phyloP scores from a whole-genome alignment of 1,140 invertebrate species.

The Apis mellifera region DNA sequence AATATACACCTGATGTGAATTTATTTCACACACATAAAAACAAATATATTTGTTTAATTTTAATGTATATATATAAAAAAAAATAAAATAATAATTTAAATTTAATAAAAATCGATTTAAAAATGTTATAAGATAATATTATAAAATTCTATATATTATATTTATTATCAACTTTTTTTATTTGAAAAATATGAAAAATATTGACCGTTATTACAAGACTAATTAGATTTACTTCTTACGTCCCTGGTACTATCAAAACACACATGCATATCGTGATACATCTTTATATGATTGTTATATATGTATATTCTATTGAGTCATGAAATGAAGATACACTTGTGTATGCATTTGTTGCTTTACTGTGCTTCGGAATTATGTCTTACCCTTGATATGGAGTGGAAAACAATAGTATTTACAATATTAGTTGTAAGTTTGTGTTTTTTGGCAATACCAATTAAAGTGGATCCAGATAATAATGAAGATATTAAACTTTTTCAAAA shows the following conservation, averaged over 20 bases:
- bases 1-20: no score
- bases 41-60: not conserved
- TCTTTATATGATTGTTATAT: not conserved
- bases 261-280: not conserved
- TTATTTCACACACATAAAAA: not conserved
- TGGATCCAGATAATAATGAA: constrained; percentile 67
- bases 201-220: not conserved
- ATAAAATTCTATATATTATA: not conserved
- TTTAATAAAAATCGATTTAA: not conserved
- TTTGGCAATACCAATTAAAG: constrained; percentile 80
- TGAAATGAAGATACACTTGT: constrained; percentile 44
- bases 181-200: no score
- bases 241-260: constrained; percentile 51
- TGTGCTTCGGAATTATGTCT: constrained; percentile 49
- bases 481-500: constrained; percentile 82
- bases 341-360: constrained; percentile 7
- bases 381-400: constrained; percentile 75
- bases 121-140: not conserved
- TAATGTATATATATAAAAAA: not conserved
- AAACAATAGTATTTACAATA: constrained; percentile 69
- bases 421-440: constrained; percentile 79
- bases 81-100: not conserved
- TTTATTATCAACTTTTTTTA: not conserved
- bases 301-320: constrained; percentile 46
- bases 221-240: constrained; percentile 52